Conservation (phyloP, 2,113 vertebrate species). For the Daboia siamensis region DNA sequence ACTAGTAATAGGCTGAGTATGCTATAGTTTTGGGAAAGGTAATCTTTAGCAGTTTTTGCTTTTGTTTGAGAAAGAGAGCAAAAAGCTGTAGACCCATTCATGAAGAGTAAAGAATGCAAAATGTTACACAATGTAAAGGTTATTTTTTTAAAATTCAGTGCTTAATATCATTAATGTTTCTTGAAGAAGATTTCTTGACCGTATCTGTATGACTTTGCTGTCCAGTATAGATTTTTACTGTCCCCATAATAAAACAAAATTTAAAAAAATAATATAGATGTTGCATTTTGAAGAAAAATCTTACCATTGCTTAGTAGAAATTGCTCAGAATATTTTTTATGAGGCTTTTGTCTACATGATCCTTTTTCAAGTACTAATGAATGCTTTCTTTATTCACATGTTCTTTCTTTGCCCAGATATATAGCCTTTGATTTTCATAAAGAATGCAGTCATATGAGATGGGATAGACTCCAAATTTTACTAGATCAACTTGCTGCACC, state of each 20-base stretch:
- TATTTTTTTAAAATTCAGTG: not conserved
- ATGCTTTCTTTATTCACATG: not conserved
- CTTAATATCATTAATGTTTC: not conserved
- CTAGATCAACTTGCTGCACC: constrained; percentile 83
- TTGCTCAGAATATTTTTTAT: not conserved
- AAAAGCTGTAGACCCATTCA: not conserved
- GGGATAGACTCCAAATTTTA: constrained; percentile 89
- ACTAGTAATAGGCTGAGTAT: not conserved
- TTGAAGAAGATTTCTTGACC: not conserved
- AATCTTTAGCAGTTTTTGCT: not conserved
- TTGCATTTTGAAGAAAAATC: not conserved
- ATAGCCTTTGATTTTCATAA: constrained; percentile 95
- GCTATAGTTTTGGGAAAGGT: not conserved
- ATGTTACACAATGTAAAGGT: not conserved
- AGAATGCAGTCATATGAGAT: constrained; percentile 92
- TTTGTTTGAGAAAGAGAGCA: not conserved
- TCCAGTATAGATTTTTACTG: not conserved
- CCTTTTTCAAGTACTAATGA: not conserved
- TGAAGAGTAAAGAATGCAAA: not conserved
- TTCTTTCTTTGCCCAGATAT: constrained; percentile 71
- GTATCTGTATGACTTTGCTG: not conserved
- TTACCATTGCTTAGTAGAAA: not conserved
- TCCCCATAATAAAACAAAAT: not conserved
- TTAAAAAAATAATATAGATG: not conserved
- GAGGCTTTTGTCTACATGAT: not conserved